Percentiles rank a stretch among this genome's conserved stretches.
Conservation (phyloP, 1,140 invertebrate species). For the Wiebesia pumilae region DNA sequence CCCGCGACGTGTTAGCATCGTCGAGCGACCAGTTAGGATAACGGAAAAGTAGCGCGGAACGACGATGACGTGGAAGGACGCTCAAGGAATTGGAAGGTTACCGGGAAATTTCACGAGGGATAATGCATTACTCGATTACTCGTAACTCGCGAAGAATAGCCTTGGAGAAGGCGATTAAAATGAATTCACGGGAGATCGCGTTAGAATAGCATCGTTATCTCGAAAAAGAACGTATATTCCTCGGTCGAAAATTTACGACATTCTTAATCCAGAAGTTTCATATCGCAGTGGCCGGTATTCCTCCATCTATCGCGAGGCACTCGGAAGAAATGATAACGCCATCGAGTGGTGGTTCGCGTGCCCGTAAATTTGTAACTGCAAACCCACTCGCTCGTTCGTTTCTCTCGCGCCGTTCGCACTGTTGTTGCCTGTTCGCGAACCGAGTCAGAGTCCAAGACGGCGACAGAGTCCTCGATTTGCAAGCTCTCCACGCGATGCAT, state of each 20-base stretch:
- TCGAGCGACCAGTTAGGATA: not conserved
- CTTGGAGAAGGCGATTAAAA: not conserved
- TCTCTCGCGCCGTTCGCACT: no score
- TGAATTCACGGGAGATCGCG: not conserved
- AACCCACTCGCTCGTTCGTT: no score
- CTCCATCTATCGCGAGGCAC: no score
- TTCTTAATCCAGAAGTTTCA: slow-evolving; percentile 9
- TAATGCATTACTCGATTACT: not conserved
- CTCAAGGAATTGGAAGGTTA: not conserved
- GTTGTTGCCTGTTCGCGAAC: no score
- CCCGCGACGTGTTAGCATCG: not conserved
- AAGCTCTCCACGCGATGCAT: no score
- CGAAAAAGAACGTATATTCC: not conserved
- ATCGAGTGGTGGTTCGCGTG: no score
- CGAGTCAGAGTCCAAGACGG: no score
- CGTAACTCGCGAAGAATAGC: not conserved
- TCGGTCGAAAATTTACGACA: not conserved
- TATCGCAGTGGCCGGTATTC: not conserved
- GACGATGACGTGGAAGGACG: not conserved
- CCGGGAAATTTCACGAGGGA: not conserved
- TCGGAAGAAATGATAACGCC: not conserved
- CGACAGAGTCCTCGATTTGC: no score
- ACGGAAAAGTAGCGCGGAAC: not conserved
- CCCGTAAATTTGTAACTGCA: no score
- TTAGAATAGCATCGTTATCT: slow-evolving; percentile 11